Base-by-base conservation (phyloP, 2,797 vertebrate species). In the Leptatherina wallacei region DNA sequence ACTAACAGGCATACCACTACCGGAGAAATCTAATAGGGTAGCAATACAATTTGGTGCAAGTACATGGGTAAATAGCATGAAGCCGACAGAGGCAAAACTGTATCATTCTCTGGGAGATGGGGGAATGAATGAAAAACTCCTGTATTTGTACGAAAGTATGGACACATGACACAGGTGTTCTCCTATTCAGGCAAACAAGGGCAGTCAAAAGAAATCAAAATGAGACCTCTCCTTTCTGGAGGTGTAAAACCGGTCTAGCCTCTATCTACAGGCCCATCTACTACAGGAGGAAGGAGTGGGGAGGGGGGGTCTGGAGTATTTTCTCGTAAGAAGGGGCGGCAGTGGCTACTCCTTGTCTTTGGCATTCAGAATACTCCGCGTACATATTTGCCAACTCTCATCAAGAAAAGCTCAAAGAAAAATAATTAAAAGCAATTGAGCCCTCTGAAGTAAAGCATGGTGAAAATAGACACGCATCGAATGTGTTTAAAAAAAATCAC, bases 321-420 rank as follows among this genome's bases (percentile, higher is more conserved):
- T 55, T 91, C 95, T 93, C 92, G 91, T 94, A 94, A 96, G 95
- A 95, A 96, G 95, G 91, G 94, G 96, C 93, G 95, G 95, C 94
- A 94, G 93, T 93, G 93, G 95, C 96, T 96, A 94, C 91, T 95
- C 95, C 95, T 95, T 97, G 94, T 96, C 95, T 95, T 95, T 94
- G 93, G 95, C 96, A 97, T 98, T 97, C 97, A 97, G 93, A 97
- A 96, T 98, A 97, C 93, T 97, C 95, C 85, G 82, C 95, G 88
- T 97, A 97, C 98, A 99, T 99, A 99, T 97, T 99, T 99, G 98
- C 98, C 98, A 96, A 97, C 98, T 99, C 98, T 97, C 96, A 74
- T 95, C 88, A 93, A 94, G 88, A 84, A 89, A 91, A 75, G 77
- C 61, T 80, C 51, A 87, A 92, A 88, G 54, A 65, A 89, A 88